Percentiles rank a stretch among this genome's conserved stretches.
Conservation (phyloP, 2,113 vertebrate species). For the Gavia stellata region DNA sequence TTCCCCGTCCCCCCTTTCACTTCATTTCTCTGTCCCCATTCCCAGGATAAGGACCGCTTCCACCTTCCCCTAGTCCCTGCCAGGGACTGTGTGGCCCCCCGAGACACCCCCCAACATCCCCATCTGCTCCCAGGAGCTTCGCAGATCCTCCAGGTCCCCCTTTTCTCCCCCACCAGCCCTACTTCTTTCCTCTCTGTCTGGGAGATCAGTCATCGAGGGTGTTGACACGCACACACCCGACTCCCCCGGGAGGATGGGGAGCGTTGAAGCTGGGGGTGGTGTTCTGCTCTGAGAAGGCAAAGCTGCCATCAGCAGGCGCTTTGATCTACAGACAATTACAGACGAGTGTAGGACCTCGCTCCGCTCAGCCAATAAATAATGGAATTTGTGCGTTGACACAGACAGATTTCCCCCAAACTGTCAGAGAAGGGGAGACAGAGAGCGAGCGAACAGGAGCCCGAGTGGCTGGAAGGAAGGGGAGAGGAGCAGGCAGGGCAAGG, state of each 20-base stretch:
- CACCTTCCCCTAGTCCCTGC: not conserved
- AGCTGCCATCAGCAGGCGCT: slow-evolving; percentile 53
- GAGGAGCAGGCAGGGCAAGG: not conserved
- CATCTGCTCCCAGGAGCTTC: not conserved
- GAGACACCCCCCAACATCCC: not conserved
- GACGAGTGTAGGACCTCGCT: slow-evolving; percentile 52
- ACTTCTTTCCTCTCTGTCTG: slow-evolving; percentile 46
- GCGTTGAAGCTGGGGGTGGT: slow-evolving; percentile 13
- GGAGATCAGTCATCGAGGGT: slow-evolving; percentile 36
- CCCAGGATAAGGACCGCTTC: not conserved
- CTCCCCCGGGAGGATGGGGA: slow-evolving; percentile 23
- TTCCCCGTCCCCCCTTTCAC: not conserved
- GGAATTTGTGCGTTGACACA: slow-evolving; percentile 46
- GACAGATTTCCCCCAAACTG: slow-evolving; percentile 66
- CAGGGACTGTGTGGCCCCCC: not conserved
- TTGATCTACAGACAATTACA: slow-evolving; percentile 66
- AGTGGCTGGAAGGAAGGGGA: not conserved
- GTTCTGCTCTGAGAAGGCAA: slow-evolving; percentile 33
- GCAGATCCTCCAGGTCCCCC: not conserved
- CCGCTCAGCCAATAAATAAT: slow-evolving; percentile 56
- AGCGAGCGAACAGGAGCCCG: not conserved
- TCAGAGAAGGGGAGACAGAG: slow-evolving; percentile 30
- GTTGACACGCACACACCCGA: not conserved
- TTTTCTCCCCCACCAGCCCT: slow-evolving; percentile 19
- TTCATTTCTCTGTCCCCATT: not conserved